Conservation (phyloP, 1,140 invertebrate species). For the Rhyzopertha dominica region DNA sequence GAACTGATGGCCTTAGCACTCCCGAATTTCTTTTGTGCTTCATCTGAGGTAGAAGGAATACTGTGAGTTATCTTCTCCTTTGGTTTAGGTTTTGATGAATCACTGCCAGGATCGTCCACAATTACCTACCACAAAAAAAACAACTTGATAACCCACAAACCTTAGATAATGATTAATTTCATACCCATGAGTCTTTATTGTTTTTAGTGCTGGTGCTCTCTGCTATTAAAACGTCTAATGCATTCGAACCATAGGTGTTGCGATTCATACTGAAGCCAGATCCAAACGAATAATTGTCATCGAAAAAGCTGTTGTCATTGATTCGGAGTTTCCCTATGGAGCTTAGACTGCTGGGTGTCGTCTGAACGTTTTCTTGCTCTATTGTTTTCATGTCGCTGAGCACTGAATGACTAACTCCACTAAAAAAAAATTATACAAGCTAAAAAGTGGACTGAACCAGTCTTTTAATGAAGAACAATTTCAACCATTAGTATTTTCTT, state of each 20-base stretch:
- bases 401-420: conserved; percentile 87
- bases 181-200: conserved; percentile 14
- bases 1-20: conserved; percentile 97
- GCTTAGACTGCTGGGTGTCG: conserved; percentile 31
- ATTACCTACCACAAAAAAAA: too few relatives aligned
- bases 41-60: conserved; percentile 43
- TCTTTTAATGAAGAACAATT: too few relatives aligned
- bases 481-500: too few relatives aligned
- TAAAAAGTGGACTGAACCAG: too few relatives aligned
- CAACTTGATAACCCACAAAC: too few relatives aligned
- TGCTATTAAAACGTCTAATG: conserved; percentile 14
- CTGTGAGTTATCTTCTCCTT: conserved; percentile 1
- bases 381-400: conserved; percentile 89
- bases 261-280: conserved; percentile 52
- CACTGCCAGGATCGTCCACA: conserved; percentile 34
- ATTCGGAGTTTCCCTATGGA: conserved; percentile 39
- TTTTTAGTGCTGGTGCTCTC: conserved; percentile 16
- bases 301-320: conserved; percentile 37
- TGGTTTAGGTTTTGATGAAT: not conserved
- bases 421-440: conserved; percentile 43
- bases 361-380: conserved; percentile 67
- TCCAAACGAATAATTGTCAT: conserved; percentile 48
- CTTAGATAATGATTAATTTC: too few relatives aligned
- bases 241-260: conserved; percentile 18
- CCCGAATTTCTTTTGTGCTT: conserved; percentile 92